Evolutionary conservation across 2,888 invertebrate genomes (phyloP), one percentile per base, ranked within the genome.

Genomic region (Amaurobius ferox): DNA sequence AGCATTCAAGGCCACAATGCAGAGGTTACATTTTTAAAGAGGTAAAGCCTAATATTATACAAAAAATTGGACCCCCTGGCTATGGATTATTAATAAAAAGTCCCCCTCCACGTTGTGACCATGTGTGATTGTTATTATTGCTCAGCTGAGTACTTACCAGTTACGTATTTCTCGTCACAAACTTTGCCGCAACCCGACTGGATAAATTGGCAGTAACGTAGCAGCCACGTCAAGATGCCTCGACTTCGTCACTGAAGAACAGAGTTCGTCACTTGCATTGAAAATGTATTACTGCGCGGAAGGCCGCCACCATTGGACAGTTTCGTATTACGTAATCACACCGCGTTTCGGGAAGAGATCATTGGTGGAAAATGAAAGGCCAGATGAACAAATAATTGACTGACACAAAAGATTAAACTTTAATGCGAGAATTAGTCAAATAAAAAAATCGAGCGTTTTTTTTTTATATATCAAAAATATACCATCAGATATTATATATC

Each of bases 141-240:
- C 90, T 89, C 90, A 90, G 90, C 89, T 89, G 90, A 90, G 90
- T 91, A 91, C 91, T 91, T 91, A 91, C 91, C 91, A 90, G 95
- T 96, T 96, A 96, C 96, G 96, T 95, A 95, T 95, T 95, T 95
- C 95, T 96, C 96, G 96, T 96, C 96, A 96, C 95, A 94, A 95
- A 94, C 94, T 95, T 95, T 95, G 95, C 95, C 94, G 95, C 95
- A 94, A 95, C 95, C 95, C 95, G 95, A 96, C 95, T 96, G 96
- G 96, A 95, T 95, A 95, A 95, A 94, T 94, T 94, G 94, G 94
- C 94, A 94, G 94, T 95, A 96, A 96, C 96, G 96, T 96, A 96
- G 91, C 90, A 90, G 91, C 91, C 91, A 91, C 91, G 91, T 91
- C 91, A 91, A 91, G 77, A 77, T 64, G 77, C 86, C 40, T 70